These are phyloP conservation scores for Suillia variegata DNA, from an alignment of 2,888 invertebrate genomes.

Conservation along the genomic window DNA sequence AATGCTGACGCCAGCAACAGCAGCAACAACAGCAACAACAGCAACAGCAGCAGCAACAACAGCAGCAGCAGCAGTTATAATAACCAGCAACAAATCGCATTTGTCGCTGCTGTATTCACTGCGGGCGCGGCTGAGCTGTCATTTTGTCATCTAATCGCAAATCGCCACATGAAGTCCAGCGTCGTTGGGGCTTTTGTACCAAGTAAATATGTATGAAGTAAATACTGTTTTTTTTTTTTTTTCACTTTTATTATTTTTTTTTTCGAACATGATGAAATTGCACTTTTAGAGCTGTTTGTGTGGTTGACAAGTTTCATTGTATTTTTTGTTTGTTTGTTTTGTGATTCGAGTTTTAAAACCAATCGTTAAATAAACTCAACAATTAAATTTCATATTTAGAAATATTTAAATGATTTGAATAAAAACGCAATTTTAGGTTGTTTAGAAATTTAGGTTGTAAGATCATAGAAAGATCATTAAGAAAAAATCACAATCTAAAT, in stretches of 20 bases:
- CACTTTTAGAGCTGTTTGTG: not conserved
- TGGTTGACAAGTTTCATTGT: not conserved
- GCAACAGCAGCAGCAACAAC: not conserved
- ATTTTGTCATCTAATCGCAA: conserved; percentile 48
- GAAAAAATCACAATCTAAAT: too few relatives aligned
- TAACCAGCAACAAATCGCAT: conserved; percentile 14
- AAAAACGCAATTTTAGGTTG: too few relatives aligned
- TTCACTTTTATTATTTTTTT: not conserved
- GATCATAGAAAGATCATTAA: too few relatives aligned
- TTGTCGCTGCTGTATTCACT: not conserved
- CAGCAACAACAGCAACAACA: not conserved
- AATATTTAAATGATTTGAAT: too few relatives aligned
- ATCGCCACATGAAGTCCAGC: conserved; percentile 46
- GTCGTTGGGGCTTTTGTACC: too few relatives aligned
- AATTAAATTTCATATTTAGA: too few relatives aligned
- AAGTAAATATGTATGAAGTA: too few relatives aligned
- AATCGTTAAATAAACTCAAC: too few relatives aligned
- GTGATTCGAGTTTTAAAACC: too few relatives aligned
- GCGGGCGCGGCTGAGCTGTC: not conserved
- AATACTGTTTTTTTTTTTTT: conserved; percentile 6
- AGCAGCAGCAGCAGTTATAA: not conserved
- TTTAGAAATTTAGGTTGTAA: too few relatives aligned
- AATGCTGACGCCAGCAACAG: not conserved
- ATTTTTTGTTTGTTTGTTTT: conserved; percentile 3
- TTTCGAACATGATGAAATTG: not conserved